Percentiles rank a stretch among this genome's conserved stretches.
Conservation (phyloP, 2,888 invertebrate genomes). For the Acanthosepion lycidas region DNA sequence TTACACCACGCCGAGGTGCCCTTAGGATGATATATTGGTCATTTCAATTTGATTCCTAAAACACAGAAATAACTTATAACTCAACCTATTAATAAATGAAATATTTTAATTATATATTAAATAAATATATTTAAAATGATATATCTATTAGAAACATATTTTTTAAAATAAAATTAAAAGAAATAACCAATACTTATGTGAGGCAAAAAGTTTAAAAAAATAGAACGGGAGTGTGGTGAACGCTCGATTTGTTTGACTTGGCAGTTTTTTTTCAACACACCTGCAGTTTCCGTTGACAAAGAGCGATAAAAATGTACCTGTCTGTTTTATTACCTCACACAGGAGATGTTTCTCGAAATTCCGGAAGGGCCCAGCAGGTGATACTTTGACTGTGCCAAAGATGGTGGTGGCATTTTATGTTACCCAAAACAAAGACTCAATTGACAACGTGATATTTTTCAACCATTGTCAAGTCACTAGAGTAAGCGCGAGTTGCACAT, state of each 20-base stretch:
- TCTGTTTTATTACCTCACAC: constrained; percentile 11
- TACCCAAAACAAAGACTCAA: background rate
- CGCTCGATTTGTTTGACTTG: background rate
- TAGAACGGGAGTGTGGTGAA: background rate
- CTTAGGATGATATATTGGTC: too few relatives aligned
- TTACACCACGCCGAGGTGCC: too few relatives aligned
- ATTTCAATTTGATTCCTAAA: too few relatives aligned
- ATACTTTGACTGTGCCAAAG: background rate
- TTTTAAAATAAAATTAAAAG: too few relatives aligned
- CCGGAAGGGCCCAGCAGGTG: background rate
- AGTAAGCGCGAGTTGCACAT: background rate
- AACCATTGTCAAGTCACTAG: background rate
- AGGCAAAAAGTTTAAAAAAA: too few relatives aligned
- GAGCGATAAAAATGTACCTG: background rate
- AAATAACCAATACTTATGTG: too few relatives aligned
- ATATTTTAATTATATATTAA: too few relatives aligned
- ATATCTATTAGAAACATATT: too few relatives aligned
- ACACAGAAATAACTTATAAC: too few relatives aligned
- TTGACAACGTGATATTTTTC: background rate
- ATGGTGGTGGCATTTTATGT: background rate
- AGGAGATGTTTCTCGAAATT: constrained; percentile 1
- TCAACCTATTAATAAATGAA: too few relatives aligned
- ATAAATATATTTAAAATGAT: too few relatives aligned
- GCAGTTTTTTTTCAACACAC: background rate
- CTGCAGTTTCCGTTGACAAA: background rate